Base-by-base conservation (phyloP, 2,888 invertebrate species). In the Sturmia bella region DNA sequence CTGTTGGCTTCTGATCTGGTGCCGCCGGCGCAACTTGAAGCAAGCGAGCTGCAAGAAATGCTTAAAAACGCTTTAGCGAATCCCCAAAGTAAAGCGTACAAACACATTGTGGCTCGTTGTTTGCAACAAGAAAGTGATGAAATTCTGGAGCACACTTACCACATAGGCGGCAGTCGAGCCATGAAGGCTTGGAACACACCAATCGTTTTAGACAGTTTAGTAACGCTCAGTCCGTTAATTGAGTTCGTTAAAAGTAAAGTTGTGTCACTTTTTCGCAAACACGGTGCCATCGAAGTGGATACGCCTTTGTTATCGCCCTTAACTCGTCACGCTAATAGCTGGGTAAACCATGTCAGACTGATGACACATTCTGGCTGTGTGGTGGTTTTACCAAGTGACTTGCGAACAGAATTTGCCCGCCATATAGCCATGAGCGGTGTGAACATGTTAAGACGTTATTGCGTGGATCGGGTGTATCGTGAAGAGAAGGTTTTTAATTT, bases 281-380 rank as follows among this genome's bases (percentile, higher is more conserved):
- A 97, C 87, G 97, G 98, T 0, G 98, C 96, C 0, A 92, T 94
- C 32, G 94, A 95, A 86, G 92, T 98, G 66, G 92, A 94, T 0
- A 96, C 97, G 0, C 97, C 98, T 0, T 90, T 97, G 0, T 91
- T 98, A 32, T 94, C 96, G 89, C 98, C 98, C 0, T 93, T 94
- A 21, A 93, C 94, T 0, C 91, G 92, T 69, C 92, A 92, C 1
- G 85, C 85, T 39, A 85, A 84, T 52, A 85, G 81, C 32, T 88
- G 85, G 75, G 77, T 84, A 6, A 90, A 88, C 79, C 92, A 92
- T 54, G 96, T 97, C 0, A 94, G 94, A 85, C 91, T 98, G 12
- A 97, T 99, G 96, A 97, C 97, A 0, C 94, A 95, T 77, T 95
- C 95, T 27, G 98, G 98, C 0, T 94, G 94, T 74, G 93, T 98